These are phyloP conservation scores for Hypolimnas misippus DNA, from an alignment of 2,888 invertebrate species.

Conservation along the genomic window DNA sequence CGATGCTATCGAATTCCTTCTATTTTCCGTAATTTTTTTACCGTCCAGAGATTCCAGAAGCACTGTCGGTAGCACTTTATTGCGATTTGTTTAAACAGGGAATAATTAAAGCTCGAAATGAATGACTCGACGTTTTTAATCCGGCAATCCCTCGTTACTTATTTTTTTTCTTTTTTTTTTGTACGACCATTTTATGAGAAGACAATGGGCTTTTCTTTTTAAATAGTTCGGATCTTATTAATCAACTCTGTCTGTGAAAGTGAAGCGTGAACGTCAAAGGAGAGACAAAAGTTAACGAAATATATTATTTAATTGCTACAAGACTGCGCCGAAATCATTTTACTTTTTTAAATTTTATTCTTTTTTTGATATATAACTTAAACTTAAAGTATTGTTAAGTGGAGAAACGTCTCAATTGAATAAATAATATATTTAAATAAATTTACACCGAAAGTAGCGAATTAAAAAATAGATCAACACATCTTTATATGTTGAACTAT, in stretches of 20 bases:
- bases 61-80: constrained; percentile 61
- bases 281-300: constrained; percentile 34
- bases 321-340: neutral
- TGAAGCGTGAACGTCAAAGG: constrained; percentile 50
- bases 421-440: no score
- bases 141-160: constrained; percentile 56
- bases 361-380: no score
- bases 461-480: no score
- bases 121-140: constrained; percentile 75
- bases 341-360: neutral
- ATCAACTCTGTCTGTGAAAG: constrained; percentile 71
- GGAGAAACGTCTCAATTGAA: no score
- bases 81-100: constrained; percentile 80
- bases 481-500: no score
- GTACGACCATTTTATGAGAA: constrained; percentile 65
- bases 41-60: constrained; percentile 52
- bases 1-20: constrained; percentile 58
- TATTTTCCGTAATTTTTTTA: constrained; percentile 61
- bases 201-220: constrained; percentile 72
- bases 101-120: constrained; percentile 78
- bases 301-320: constrained; percentile 1
- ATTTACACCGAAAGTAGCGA: no score
- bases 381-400: no score
- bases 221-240: constrained; percentile 75
- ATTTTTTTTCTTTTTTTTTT: constrained; percentile 63